Percentiles rank a stretch among this genome's conserved stretches.
Conservation (phyloP, 2,113 vertebrate genomes). For the Anthoscopus minutus region DNA sequence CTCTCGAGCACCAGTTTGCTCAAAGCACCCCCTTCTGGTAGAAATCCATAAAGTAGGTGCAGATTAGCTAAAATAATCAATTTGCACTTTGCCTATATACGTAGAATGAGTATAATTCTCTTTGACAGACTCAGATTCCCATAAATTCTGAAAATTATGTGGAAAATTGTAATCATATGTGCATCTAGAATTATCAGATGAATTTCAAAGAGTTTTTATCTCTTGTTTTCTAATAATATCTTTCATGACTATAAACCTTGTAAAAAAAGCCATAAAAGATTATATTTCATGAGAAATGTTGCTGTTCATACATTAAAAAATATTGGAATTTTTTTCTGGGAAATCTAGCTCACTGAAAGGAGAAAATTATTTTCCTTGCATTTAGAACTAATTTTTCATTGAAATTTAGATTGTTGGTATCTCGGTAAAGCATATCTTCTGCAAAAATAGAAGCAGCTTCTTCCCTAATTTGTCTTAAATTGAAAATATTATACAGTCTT, state of each 20-base stretch:
- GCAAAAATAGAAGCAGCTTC: background rate
- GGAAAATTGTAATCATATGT: background rate
- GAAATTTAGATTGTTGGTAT: background rate
- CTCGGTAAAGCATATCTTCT: background rate
- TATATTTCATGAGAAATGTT: background rate
- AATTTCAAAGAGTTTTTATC: background rate
- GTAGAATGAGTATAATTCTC: background rate
- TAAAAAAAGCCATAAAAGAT: background rate
- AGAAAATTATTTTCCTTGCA: background rate
- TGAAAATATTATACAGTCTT: background rate
- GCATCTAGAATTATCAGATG: background rate
- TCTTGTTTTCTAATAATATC: background rate
- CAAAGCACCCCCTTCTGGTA: slow-evolving; percentile 35
- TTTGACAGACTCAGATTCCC: background rate
- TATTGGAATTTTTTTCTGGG: background rate
- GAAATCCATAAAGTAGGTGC: background rate
- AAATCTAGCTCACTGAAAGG: background rate
- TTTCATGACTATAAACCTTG: background rate
- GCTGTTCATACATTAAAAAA: background rate
- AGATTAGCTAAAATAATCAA: background rate
- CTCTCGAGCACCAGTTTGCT: background rate
- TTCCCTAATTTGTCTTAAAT: background rate
- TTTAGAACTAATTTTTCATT: background rate
- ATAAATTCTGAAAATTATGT: background rate
- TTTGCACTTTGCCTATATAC: background rate